Base-by-base conservation (phyloP, 2,113 vertebrate genomes). In the Abramis brama region DNA sequence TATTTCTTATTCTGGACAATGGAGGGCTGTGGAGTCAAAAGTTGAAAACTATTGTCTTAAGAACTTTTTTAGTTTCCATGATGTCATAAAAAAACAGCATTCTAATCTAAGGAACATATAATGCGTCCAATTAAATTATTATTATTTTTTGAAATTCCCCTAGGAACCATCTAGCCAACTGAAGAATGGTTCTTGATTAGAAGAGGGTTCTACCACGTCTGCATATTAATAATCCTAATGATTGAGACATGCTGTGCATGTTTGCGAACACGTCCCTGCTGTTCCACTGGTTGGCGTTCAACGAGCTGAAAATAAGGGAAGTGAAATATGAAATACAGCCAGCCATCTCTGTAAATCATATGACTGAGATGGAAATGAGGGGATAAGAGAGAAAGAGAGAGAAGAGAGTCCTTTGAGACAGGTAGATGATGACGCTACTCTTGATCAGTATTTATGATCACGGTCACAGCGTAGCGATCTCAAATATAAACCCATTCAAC, bases 391-490 rank as follows among this genome's bases (percentile, higher is more conserved):
- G 57, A 60, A 25, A 80, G 66, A 55, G 36, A 70, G 80, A 55
- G 36, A 78, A 77, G 79, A 70, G 62, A 52, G 43, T 79, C 39
- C 17, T 66, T n/a, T 55, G 30, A 60, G 43, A 78, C 71, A 36
- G 77, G 36, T 83, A 76, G 82, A 83, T 86, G 70, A 88, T 77
- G 52, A 79, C 55, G 36, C 80, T 79, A 50, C 84, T 66, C 79
- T 60, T 74, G 79, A 86, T 86, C 76, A 57, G 62, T 86, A 86
- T 86, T 86, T 86, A 86, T 74, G 47, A 57, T 30, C 75, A 36
- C 43, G 75, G 80, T 66, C 55, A 74, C 71, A 15, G n/a, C 33
- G 39, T 55, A 82, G 73, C 52, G 84, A 83, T 88, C 50, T 59
- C 55, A 47, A 52, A 50, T 83, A 79, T n/a, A 74, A 79, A 86